These are phyloP conservation scores for Carassius auratus DNA, from an alignment of 2,113 vertebrate species.

Conservation along the genomic window DNA sequence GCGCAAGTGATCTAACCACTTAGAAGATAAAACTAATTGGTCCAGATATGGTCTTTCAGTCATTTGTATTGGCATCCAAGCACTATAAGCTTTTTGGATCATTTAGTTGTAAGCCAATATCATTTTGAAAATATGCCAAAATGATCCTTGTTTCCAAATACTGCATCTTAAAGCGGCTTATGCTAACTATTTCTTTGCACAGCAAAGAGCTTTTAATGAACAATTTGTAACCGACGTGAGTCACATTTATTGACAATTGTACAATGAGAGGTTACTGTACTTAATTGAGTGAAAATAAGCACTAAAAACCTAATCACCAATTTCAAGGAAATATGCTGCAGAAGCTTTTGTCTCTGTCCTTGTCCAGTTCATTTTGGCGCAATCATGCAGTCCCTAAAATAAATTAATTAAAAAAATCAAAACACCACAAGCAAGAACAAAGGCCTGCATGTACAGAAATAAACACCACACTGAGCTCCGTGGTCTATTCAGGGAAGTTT, in stretches of 20 bases:
- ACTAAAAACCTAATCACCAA: neutral
- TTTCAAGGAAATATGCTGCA: neutral
- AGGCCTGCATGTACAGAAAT: slow-evolving; percentile 18
- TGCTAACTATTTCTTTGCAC: neutral
- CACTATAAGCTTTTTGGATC: slow-evolving; percentile 15
- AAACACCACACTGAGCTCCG: slow-evolving; percentile 9
- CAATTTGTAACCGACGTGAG: neutral
- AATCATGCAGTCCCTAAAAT: neutral
- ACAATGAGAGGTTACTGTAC: neutral
- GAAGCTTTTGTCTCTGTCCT: neutral
- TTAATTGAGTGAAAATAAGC: neutral
- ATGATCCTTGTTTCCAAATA: neutral
- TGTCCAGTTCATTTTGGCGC: neutral
- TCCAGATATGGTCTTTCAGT: slow-evolving; percentile 36
- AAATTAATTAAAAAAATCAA: neutral
- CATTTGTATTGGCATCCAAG: slow-evolving; percentile 13
- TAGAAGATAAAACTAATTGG: slow-evolving; percentile 48
- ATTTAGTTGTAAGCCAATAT: slow-evolving; percentile 30
- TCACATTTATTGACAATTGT: neutral
- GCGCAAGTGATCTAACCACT: slow-evolving; percentile 39
- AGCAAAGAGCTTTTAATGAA: neutral
- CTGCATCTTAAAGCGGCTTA: neutral
- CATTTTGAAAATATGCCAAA: neutral
- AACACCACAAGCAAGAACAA: neutral
- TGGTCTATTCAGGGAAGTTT: slow-evolving; percentile 40